phyloP scores from a whole-genome alignment of 2,888 invertebrate genomes.

The Xylocampa areola region DNA sequence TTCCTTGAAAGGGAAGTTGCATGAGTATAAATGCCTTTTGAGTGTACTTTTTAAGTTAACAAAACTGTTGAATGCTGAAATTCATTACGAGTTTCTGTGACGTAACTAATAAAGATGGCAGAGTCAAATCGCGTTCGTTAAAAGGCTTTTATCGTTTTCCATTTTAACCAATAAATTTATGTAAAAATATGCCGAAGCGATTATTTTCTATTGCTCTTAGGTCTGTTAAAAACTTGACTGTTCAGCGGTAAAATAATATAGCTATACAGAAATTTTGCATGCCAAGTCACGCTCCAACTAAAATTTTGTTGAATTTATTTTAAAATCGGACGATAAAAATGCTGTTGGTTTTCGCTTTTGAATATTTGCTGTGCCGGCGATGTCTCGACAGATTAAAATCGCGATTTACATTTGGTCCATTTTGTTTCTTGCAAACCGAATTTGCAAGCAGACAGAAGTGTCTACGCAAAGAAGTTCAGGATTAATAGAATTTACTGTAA shows the following conservation, averaged over 20 bases:
- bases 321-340: constrained; percentile 58
- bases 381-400: constrained; percentile 55
- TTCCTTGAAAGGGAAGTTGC: constrained; percentile 43
- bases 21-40: constrained; percentile 35
- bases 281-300: constrained; percentile 60
- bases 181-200: constrained; percentile 53
- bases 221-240: constrained; percentile 53
- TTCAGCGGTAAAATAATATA: constrained; percentile 49
- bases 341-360: constrained; percentile 48
- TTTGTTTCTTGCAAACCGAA: constrained; percentile 25
- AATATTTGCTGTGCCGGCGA: constrained; percentile 50
- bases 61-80: constrained; percentile 41
- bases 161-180: constrained; percentile 55
- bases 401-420: constrained; percentile 42
- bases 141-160: constrained; percentile 61
- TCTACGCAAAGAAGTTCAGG: constrained; percentile 2
- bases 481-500: constrained; percentile 22
- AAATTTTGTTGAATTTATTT: constrained; percentile 60
- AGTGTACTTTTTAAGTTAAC: constrained; percentile 32
- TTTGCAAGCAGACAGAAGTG: constrained; percentile 14
- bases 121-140: constrained; percentile 41
- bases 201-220: constrained; percentile 55
- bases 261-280: constrained; percentile 47
- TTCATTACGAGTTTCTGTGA: constrained; percentile 18
- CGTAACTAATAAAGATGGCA: constrained; percentile 39